Conservation (phyloP, 2,888 invertebrate species). For the Gerris lacustris region DNA sequence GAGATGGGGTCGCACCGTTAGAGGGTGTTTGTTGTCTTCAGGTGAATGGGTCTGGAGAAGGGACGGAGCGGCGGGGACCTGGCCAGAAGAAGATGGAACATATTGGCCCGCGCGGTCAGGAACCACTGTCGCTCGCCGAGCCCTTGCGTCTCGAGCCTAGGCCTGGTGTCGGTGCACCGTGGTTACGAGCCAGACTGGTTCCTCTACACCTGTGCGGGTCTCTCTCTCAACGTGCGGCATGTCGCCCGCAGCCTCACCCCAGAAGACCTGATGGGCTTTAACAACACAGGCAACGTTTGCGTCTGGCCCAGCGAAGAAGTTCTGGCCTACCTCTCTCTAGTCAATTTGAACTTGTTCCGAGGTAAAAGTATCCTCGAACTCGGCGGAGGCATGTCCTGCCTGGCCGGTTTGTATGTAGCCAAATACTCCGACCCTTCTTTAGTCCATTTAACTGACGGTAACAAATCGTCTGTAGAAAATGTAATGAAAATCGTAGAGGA, state of each 20-base stretch:
- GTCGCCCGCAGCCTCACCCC: conserved; percentile 51
- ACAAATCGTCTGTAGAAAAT: conserved; percentile 60
- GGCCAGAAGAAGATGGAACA: conserved; percentile 56
- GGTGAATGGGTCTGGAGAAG: conserved; percentile 23
- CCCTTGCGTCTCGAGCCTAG: conserved; percentile 39
- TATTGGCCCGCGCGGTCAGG: conserved; percentile 51
- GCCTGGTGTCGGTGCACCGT: conserved; percentile 34
- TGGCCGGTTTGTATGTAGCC: conserved; percentile 61
- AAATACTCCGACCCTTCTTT: conserved; percentile 51
- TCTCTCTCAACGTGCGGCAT: conserved; percentile 46
- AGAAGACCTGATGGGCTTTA: conserved; percentile 63
- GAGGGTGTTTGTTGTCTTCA: background rate
- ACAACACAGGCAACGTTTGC: conserved; percentile 67
- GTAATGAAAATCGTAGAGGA: conserved; percentile 51
- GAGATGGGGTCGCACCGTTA: background rate
- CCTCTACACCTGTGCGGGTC: conserved; percentile 23
- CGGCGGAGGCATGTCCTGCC: conserved; percentile 74
- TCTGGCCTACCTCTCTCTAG: conserved; percentile 53
- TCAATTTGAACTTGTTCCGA: conserved; percentile 47
- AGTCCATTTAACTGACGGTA: conserved; percentile 66
- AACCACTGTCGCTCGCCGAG: conserved; percentile 25
- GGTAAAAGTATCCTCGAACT: conserved; percentile 59
- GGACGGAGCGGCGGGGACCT: conserved; percentile 37
- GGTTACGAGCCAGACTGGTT: conserved; percentile 41
- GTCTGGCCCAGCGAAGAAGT: conserved; percentile 72